These are phyloP conservation scores for Furcula furcula DNA, from an alignment of 2,888 invertebrate genomes.

Conservation along the genomic window DNA sequence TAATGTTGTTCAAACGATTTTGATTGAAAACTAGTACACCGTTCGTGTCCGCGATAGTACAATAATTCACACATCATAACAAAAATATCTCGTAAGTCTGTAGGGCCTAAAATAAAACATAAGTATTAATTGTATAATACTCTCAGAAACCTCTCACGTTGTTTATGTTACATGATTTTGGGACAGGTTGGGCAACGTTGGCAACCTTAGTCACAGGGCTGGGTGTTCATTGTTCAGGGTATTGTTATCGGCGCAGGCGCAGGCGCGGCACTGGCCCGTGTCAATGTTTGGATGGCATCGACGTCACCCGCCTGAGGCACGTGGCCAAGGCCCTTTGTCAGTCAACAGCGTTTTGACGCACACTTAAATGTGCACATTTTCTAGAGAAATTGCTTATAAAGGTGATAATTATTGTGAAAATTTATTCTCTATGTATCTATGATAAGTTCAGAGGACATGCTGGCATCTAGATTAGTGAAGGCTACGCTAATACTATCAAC, in stretches of 20 bases:
- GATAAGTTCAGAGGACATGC: no score
- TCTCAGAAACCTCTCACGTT: no score
- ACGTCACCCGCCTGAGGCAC: slow-evolving; percentile 28
- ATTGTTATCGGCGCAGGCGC: slow-evolving; percentile 67
- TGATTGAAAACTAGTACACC: no score
- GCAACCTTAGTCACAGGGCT: slow-evolving; percentile 29
- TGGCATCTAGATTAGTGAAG: no score
- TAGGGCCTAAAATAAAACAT: no score
- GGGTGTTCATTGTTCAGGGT: slow-evolving; percentile 52
- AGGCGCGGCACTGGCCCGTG: slow-evolving; percentile 47
- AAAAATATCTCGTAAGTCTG: no score
- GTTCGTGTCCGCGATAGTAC: no score
- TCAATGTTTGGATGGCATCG: slow-evolving; percentile 55
- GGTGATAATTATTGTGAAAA: neutral
- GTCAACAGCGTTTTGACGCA: slow-evolving; percentile 44
- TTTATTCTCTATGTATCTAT: no score
- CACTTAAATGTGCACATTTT: slow-evolving; percentile 11
- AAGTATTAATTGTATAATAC: no score
- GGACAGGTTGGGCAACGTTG: slow-evolving; percentile 13
- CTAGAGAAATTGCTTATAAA: neutral
- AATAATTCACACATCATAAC: no score
- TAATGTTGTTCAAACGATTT: no score
- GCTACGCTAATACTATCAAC: no score
- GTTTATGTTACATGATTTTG: neutral
- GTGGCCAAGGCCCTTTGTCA: slow-evolving; percentile 50